Percentiles rank a stretch among this genome's conserved stretches.
phyloP scores from a whole-genome alignment of 1,140 invertebrate species.

The Pygmarrhopalites habei region DNA sequence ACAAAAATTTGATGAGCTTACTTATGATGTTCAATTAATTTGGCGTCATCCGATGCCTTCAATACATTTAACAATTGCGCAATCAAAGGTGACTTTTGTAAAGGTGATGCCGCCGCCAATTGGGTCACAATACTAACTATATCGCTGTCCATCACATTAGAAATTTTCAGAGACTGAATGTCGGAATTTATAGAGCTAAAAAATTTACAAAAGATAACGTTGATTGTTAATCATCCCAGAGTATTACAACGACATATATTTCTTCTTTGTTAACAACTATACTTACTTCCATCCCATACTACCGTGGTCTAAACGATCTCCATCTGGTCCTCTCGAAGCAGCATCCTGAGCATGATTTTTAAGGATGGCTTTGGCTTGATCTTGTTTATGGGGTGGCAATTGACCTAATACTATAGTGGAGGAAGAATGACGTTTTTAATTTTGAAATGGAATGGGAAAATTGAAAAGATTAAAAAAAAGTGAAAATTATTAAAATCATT shows the following conservation, averaged over 20 bases:
- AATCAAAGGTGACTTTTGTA: slow-evolving; percentile 17
- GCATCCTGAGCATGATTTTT: slow-evolving; percentile 30
- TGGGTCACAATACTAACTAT: slow-evolving; percentile 27
- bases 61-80: slow-evolving; percentile 17
- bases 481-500: too few species aligned
- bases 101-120: slow-evolving; percentile 16
- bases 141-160: slow-evolving; percentile 14
- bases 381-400: slow-evolving; percentile 32
- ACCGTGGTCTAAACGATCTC: slow-evolving; percentile 20
- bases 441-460: too few species aligned
- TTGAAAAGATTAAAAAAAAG: too few species aligned
- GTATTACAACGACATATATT: too few species aligned
- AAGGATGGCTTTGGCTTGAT: slow-evolving; percentile 36
- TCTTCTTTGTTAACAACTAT: too few species aligned
- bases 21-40: slow-evolving; percentile 37
- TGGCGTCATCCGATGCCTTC: slow-evolving; percentile 29
- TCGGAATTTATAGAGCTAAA: slow-evolving; percentile 32
- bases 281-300: slow-evolving; percentile 28
- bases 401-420: slow-evolving; percentile 28
- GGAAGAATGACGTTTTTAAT: too few species aligned
- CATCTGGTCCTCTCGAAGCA: slow-evolving; percentile 6
- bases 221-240: too few species aligned
- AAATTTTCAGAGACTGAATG: slow-evolving; percentile 32
- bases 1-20: slow-evolving; percentile 12
- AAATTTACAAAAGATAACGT: slow-evolving; percentile 14